These are phyloP conservation scores for Istiophorus platypterus DNA, from an alignment of 2,113 vertebrate species.

Conservation along the genomic window DNA sequence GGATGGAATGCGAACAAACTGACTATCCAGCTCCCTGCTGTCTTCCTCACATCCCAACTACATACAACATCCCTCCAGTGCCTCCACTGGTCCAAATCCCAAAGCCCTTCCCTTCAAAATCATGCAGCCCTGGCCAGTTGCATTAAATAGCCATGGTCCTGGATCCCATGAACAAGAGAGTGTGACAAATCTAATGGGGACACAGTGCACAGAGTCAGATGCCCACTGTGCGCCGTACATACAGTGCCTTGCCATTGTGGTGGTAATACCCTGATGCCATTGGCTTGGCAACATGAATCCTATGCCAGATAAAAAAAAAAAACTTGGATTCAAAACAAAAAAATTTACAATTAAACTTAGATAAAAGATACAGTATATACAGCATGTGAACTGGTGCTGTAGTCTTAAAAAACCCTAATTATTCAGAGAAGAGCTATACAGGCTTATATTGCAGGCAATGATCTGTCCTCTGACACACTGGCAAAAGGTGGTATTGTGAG, in stretches of 20 bases:
- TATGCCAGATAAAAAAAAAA: constrained; percentile 46
- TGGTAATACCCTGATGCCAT: constrained; percentile 30
- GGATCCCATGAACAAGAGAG: constrained; percentile 68
- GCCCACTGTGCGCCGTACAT: constrained; percentile 59
- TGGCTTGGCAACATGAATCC: constrained; percentile 42
- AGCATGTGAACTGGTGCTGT: constrained; percentile 45
- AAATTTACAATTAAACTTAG: constrained; percentile 71
- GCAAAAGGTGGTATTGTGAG: neutral
- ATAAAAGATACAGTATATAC: constrained; percentile 51
- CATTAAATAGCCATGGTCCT: constrained; percentile 76
- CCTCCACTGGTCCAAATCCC: constrained; percentile 68
- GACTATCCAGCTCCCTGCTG: constrained; percentile 68
- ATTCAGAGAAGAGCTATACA: constrained; percentile 9
- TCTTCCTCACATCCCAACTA: constrained; percentile 79
- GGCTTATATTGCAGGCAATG: constrained; percentile 10
- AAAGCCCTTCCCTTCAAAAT: too few species aligned
- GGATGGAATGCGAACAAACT: constrained; percentile 80
- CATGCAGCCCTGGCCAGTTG: constrained; percentile 57
- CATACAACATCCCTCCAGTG: constrained; percentile 73
- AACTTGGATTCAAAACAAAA: constrained; percentile 62
- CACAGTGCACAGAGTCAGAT: constrained; percentile 64
- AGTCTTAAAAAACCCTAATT: constrained; percentile 11
- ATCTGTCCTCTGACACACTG: neutral
- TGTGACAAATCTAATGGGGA: constrained; percentile 59
- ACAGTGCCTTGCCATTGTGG: constrained; percentile 47